Evolutionary conservation across 1,140 invertebrate genomes (phyloP), one percentile per base, ranked within the genome.

Genomic region (Cecropterus lyciades): DNA sequence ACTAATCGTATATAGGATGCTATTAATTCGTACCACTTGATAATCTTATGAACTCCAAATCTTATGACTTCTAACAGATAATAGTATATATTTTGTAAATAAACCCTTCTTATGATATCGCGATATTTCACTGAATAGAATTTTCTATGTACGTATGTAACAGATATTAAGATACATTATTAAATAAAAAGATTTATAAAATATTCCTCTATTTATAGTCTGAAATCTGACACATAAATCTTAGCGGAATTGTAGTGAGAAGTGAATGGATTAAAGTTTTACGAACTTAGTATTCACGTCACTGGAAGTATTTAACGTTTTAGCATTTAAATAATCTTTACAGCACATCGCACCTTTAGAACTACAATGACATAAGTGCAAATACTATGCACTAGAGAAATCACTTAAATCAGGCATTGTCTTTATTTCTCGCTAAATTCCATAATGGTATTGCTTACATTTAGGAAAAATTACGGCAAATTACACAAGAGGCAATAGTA

Each of bases 41-140:
- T 51, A 73, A 87, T 89, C 89, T 91, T 89, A 89, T 91, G 89
- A 91, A 86, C 78, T 86, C 82, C 76, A 83, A 82, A 89, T 91
- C 89, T 91, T 91, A 91, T 91, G 88, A 91, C 86, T 89, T 84
- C 73, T 75, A 84, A 80, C 78, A 81, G 74, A 87, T 87, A 80
- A 85, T 79, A 85, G 63, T 77, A 75, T 67, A 72, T 87, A 87
- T 89, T 85, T 91, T 91, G 85, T 91, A 89, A 85, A 87, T 89
- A 86, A 73, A 74, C 75, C 74, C 75, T 87, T 84, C 79, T 84
- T 82, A 80, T 72, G 73, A 70, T 86, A 66, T 73, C 75, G 77
- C 72, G 75, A 75, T 80, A 79, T 81, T 75, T 68, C 72, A 78
- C 69, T 70, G 56, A 70, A 74, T 75, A 75, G 69, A 77, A 63